Percentiles rank a stretch among this genome's conserved stretches.
phyloP scores from a whole-genome alignment of 2,113 vertebrate genomes.

The Marmota monax region DNA sequence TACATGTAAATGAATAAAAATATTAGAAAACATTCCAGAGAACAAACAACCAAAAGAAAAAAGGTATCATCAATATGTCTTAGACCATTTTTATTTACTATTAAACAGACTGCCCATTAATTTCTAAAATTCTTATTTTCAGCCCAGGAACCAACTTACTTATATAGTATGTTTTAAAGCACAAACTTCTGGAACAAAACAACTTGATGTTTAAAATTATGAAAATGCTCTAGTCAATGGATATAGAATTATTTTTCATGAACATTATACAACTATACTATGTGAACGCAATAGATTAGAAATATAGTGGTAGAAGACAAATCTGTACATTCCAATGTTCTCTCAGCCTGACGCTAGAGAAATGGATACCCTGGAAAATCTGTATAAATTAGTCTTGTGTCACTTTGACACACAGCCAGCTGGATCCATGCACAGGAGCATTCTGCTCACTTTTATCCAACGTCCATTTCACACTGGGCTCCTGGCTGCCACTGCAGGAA shows the following conservation, averaged over 20 bases:
- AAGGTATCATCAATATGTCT: not conserved
- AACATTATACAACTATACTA: not conserved
- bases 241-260: not conserved
- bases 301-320: not conserved
- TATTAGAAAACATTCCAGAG: not conserved
- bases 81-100: not conserved
- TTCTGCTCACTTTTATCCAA: not conserved
- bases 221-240: not conserved
- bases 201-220: slow-evolving; percentile 26
- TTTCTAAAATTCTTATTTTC: slow-evolving; percentile 51
- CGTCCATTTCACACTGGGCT: not conserved
- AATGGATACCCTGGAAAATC: not conserved
- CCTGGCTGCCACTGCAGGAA: not conserved
- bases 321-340: not conserved
- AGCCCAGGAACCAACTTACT: not conserved
- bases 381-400: not conserved
- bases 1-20: slow-evolving; percentile 45
- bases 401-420: not conserved
- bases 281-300: not conserved
- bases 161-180: slow-evolving; percentile 49
- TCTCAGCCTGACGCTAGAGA: not conserved
- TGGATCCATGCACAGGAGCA: not conserved
- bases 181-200: not conserved
- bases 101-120: not conserved
- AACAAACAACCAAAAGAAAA: slow-evolving; percentile 30